Evolutionary conservation across 1,140 invertebrate genomes (phyloP), one percentile per base, ranked within the genome.

Genomic region (Lepidurus arcticus): DNA sequence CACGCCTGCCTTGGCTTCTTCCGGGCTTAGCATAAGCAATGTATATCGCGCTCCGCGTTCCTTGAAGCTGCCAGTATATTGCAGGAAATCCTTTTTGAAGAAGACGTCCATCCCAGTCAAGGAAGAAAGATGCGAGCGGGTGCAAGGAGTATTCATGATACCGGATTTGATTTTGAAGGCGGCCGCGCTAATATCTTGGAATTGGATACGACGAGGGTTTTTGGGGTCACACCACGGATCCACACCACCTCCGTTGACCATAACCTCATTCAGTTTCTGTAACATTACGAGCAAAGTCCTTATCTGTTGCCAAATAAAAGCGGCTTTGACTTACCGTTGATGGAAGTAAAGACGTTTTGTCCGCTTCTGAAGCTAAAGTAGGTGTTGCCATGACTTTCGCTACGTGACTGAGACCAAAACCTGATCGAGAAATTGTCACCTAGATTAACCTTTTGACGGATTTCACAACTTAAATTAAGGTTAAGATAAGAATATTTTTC

Each of bases 31-130:
- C 83, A 91, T 90, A 42, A 94, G 82, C 11, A 98, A 83, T 0
- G 94, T 92, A 83, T 95, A 94, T 10, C 95, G 87, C 1, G 95
- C 95, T 7, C 96, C 96, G 79, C 96, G 88, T 84, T 97, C 96
- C 86, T 79, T 79, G 44, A 78, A 80, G 42, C 93, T 96, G 84
- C 96, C 95, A 10, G 95, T 97, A 77, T 89, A 90, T 85, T 97
- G 95, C 9, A 96, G 86, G 84, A 94, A 97, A 83, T 98, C 96
- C 84, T 96, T 96, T 85, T 98, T 97, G 79, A 97, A 89, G 84
- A 90, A 98, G 73, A 98, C 88, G 44, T 96, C 91, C 90, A 97
- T 93, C 42, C 90, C 92, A 78, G 90, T 90, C 11, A 89, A 82
- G 5, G 88, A 85, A 0, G 93, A 95, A 82, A 96, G 88, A 81